These are phyloP conservation scores for Sciurus carolinensis DNA, from an alignment of 2,797 vertebrate genomes.

Conservation along the genomic window DNA sequence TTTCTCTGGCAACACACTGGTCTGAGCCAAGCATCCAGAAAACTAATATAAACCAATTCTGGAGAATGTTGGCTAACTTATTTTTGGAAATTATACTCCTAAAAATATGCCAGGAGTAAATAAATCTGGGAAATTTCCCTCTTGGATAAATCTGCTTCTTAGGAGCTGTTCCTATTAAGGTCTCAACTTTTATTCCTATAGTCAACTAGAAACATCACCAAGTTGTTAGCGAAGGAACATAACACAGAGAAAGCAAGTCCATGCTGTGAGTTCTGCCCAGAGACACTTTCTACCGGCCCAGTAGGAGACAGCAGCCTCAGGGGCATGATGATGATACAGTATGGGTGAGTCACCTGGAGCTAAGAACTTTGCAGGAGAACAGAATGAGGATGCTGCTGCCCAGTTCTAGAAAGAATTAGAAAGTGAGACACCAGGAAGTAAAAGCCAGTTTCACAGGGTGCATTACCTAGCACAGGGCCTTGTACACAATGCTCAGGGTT, in stretches of 20 bases:
- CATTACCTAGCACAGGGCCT: not conserved
- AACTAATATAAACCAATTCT: slow-evolving; percentile 26
- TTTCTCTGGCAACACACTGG: not conserved
- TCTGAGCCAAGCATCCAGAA: not conserved
- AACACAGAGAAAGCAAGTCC: not conserved
- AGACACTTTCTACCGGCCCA: not conserved
- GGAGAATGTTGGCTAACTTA: slow-evolving; percentile 1
- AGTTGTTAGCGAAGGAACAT: not conserved
- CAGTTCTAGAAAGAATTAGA: slow-evolving; percentile 69
- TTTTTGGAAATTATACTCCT: slow-evolving; percentile 33
- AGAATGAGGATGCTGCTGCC: slow-evolving; percentile 66
- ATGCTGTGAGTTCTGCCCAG: not conserved
- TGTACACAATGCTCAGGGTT: not conserved
- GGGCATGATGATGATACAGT: not conserved
- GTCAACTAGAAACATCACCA: not conserved
- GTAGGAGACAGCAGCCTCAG: not conserved
- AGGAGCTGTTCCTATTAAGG: not conserved
- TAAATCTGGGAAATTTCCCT: not conserved
- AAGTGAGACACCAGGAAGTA: slow-evolving; percentile 50
- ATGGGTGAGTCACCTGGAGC: not conserved
- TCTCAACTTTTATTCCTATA: not conserved
- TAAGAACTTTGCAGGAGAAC: slow-evolving; percentile 58
- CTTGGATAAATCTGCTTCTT: not conserved
- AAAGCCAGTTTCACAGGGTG: slow-evolving; percentile 49
- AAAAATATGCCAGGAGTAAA: slow-evolving; percentile 29